Conservation (phyloP, 2,888 invertebrate genomes). For the Gasteruption jaculator region DNA sequence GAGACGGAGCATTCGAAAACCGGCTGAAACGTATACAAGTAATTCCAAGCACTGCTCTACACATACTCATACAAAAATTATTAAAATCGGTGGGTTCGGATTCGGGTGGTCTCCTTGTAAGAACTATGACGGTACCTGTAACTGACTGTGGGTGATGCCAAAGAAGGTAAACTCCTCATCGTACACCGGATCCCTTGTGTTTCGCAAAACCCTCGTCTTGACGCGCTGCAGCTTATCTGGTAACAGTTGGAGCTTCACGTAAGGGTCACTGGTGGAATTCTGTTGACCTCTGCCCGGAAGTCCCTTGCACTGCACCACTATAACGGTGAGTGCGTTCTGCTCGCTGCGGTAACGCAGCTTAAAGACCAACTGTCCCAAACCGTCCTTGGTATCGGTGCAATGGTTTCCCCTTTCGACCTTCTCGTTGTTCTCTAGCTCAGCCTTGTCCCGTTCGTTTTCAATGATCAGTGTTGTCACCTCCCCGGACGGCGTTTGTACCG, state of each 20-base stretch:
- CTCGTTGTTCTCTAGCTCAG: slow-evolving; percentile 59
- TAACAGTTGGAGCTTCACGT: slow-evolving; percentile 93
- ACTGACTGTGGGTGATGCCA: slow-evolving; percentile 81
- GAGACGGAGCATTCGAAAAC: too few species aligned
- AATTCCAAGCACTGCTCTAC: too few species aligned
- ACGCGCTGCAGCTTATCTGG: slow-evolving; percentile 98
- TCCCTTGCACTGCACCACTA: slow-evolving; percentile 84
- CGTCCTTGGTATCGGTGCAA: slow-evolving; percentile 53
- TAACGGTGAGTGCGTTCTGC: slow-evolving; percentile 86
- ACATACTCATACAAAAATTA: too few species aligned
- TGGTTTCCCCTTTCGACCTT: slow-evolving; percentile 50
- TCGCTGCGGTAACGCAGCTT: slow-evolving; percentile 85
- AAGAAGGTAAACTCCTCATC: slow-evolving; percentile 99
- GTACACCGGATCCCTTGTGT: slow-evolving; percentile 93
- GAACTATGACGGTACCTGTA: slow-evolving; percentile 62
- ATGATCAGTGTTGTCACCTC: slow-evolving; percentile 51
- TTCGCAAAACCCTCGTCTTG: slow-evolving; percentile 92
- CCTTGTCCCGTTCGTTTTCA: slow-evolving; percentile 56
- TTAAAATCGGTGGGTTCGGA: too few species aligned
- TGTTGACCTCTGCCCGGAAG: slow-evolving; percentile 80
- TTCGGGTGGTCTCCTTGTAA: too few species aligned
- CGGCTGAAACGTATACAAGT: too few species aligned
- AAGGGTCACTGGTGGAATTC: slow-evolving; percentile 86
- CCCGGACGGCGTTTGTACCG: slow-evolving; percentile 41
- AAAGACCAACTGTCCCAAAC: slow-evolving; percentile 82